Base-by-base conservation (phyloP, 2,113 vertebrate species). In the Lepus europaeus region DNA sequence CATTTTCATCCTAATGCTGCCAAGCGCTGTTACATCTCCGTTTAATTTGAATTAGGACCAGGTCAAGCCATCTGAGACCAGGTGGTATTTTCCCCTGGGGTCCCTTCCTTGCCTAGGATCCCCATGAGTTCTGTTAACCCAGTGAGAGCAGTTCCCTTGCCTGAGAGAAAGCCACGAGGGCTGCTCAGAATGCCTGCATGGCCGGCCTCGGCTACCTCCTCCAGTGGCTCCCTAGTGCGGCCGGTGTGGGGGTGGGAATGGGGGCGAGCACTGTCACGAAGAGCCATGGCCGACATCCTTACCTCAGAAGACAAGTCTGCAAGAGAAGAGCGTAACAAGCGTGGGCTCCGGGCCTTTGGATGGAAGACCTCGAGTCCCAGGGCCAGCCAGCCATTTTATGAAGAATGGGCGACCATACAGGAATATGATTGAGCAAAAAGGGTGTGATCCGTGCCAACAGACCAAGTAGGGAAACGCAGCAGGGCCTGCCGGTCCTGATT, bases 1-100 rank as follows among this genome's bases (percentile, higher is more conserved):
- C 31, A 51, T 73, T 88, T 96, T 86, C 61, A 78, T 59, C 63
- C 56, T 73, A 39, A 69, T 53, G 49, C 56, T 78, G 64, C 64
- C 4, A 33, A 73, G 36, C 39, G 74, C n/a, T 56, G 64, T 84
- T 45, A 25, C 27, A 20, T 59, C 6, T 83, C 6, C 70, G 59
- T 87, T 77, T 13, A 78, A 14, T 83, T 61, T 49, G 36, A 78
- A 83, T 61, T 72, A 83, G 72, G 90, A 7, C 36, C 72, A 79
- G 16, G 56, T 90, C 82, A 83, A 87, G 77, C 17, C 25, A 22
- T 49, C 64, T 73, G 64, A 73, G 39, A 20, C 70, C 70, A 83
- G 77, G 17, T 51, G 59, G 39, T 49, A n/a, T 49, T 78, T 89
- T 87, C 77, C 51, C 36, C 20, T 9, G 70, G 29, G 63, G 9